Percentiles rank a stretch among this genome's conserved stretches.
These are phyloP conservation scores for Rhynchomys soricoides DNA, from an alignment of 2,113 vertebrate species.

Conservation along the genomic window DNA sequence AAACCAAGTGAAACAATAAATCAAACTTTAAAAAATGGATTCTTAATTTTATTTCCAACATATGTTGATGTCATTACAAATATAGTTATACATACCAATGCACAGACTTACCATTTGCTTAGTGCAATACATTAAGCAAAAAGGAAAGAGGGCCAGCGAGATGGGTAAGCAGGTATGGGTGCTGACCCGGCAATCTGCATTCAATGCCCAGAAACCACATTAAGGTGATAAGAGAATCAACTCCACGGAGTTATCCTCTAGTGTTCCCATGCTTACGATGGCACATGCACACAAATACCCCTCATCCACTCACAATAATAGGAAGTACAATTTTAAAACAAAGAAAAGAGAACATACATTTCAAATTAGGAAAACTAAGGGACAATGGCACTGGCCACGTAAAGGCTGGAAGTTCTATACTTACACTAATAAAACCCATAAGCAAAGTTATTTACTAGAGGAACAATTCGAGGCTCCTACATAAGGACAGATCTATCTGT, in stretches of 20 bases:
- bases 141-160: neutral
- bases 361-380: neutral
- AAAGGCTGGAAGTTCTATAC: neutral
- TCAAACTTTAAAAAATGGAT: neutral
- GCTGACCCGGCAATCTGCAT: neutral
- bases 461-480: neutral
- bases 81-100: neutral
- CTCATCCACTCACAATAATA: neutral
- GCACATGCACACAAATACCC: neutral
- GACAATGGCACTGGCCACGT: neutral
- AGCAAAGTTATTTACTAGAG: neutral
- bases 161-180: too few species aligned
- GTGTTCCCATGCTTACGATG: neutral
- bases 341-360: neutral
- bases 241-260: neutral
- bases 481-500: neutral
- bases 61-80: slow-evolving; percentile 23
- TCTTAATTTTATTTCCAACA: neutral
- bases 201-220: neutral
- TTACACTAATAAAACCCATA: neutral
- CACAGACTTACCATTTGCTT: neutral
- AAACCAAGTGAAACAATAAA: neutral
- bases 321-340: neutral
- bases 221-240: neutral
- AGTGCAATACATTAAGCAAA: neutral